Evolutionary conservation across 2,113 vertebrate genomes (phyloP), one percentile per base, ranked within the genome.

Genomic region (Psammodynastes pulverulentus): DNA sequence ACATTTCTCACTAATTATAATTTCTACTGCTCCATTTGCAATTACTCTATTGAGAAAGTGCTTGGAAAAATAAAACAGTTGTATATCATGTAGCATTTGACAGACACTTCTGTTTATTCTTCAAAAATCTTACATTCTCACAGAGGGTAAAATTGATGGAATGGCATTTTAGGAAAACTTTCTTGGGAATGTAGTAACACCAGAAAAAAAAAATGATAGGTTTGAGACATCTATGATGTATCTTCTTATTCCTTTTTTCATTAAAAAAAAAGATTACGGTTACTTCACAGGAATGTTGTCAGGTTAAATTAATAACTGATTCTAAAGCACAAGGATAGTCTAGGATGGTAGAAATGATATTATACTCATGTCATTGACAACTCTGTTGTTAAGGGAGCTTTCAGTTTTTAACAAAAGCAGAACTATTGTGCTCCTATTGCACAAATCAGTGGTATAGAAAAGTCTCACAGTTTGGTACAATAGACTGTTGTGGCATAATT

Each of bases 241-340:
- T 43, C 46, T 48, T 92, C 46, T 58, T 48, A 53, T 8, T 13
- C 5, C 6, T 15, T 48, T 56, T 23, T 34, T 15, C 84, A 2
- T 85, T 48, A 53, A 1, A 51, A 15, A n/a, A 24, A 88, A 92
- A 92, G 53, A 90, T 67, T 84, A 92, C 85, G 45, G 53, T 45
- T 86, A 54, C 34, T 86, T 92, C 84, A 89, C 79, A 86, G 54
- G 79, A 86, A 89, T 52, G 79, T 46, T 85, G 84, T 85, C 87
- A 89, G 49, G 86, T 92, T 88, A 88, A 92, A 89, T 89, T 89
- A 92, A 89, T 86, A 51, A 92, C 54, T 53, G 15, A 39, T 90
- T 49, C 43, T 88, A 54, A 91, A 93, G 24, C 7, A 48, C 43
- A 56, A 58, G 13, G 53, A 90, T 53, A 62, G 88, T 90, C n/a